Evolutionary conservation across 2,797 vertebrate genomes (phyloP).

Genomic region (Pseudochromis fuscus): DNA sequence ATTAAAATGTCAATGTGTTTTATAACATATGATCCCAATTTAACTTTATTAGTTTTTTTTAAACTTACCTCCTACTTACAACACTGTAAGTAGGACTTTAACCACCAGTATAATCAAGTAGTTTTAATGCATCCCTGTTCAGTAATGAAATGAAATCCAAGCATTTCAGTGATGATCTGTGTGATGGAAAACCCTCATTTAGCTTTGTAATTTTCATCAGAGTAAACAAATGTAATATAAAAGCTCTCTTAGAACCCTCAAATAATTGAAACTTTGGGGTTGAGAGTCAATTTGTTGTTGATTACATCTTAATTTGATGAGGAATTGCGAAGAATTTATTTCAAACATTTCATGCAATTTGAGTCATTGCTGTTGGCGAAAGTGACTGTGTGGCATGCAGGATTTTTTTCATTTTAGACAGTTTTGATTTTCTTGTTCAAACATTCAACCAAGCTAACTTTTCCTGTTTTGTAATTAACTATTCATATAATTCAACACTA

Average conservation of each 20-base stretch:
- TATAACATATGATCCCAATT: conserved; percentile 31
- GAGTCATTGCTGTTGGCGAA: not conserved
- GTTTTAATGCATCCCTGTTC: conserved; percentile 6
- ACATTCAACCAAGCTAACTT: no score
- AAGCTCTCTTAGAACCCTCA: not conserved
- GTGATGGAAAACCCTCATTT: conserved; percentile 11
- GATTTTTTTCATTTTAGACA: not conserved
- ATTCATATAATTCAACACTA: not conserved
- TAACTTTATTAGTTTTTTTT: conserved; percentile 1
- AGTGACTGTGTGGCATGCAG: not conserved
- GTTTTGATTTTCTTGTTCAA: not conserved
- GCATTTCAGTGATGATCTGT: not conserved
- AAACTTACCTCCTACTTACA: not conserved
- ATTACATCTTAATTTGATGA: no score
- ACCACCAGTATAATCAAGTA: not conserved
- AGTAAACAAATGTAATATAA: conserved; percentile 39
- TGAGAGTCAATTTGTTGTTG: not conserved
- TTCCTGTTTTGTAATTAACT: no score
- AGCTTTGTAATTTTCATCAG: conserved; percentile 2
- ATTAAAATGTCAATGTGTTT: conserved; percentile 31
- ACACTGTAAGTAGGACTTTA: conserved; percentile 7
- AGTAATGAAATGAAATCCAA: not conserved
- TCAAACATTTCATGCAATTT: not conserved
- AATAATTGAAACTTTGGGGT: not conserved
- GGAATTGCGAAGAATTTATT: not conserved